Evolutionary conservation across 2,797 vertebrate genomes (phyloP).

Genomic region (Mormyrus hasselquistii): DNA sequence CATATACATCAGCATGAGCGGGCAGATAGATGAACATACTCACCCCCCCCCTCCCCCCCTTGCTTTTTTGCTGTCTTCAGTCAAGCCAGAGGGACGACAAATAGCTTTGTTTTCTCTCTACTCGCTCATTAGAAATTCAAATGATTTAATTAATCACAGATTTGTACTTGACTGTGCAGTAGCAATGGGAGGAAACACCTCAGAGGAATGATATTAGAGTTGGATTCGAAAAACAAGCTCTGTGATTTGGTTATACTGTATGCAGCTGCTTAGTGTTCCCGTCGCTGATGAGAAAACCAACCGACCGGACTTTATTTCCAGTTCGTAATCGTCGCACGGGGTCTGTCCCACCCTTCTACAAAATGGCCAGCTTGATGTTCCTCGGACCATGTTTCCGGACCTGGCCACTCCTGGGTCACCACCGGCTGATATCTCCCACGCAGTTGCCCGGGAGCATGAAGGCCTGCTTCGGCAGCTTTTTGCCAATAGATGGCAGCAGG

Average conservation of each 20-base stretch:
- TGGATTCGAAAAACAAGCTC: background rate
- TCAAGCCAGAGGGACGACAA: background rate
- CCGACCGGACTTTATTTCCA: background rate
- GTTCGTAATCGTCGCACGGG: background rate
- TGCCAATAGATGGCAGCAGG: background rate
- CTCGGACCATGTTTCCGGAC: background rate
- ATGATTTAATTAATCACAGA: conserved; percentile 5
- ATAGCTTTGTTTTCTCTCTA: background rate
- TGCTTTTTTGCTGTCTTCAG: background rate
- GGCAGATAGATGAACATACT: background rate
- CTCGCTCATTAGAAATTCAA: background rate
- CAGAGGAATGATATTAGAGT: background rate
- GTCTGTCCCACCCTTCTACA: background rate
- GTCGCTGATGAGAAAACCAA: background rate
- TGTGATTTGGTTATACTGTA: background rate
- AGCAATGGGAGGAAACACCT: background rate
- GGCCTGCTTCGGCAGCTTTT: background rate
- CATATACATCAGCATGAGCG: background rate
- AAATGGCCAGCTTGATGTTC: background rate
- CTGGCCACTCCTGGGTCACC: background rate
- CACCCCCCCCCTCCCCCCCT: background rate
- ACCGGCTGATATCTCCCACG: background rate
- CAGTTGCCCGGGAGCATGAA: background rate
- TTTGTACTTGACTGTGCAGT: background rate
- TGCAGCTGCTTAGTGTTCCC: background rate